phyloP scores from a whole-genome alignment of 2,113 vertebrate species.

The Nerophis lumbriciformis region DNA sequence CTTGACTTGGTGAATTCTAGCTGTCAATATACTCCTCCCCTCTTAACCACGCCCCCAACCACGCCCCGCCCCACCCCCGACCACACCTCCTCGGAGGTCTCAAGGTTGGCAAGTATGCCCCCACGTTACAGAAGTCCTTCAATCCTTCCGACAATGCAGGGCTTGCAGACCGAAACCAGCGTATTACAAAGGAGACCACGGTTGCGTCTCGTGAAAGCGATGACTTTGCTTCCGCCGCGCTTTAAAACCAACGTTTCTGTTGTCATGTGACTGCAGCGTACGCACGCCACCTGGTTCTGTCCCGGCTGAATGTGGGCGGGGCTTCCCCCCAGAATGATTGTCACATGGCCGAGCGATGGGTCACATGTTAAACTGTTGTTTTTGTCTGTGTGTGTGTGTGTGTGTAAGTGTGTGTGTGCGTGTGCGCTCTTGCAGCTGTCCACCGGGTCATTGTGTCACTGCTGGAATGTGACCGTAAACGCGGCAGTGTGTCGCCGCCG shows the following conservation, averaged over 20 bases:
- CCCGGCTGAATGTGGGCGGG: slow-evolving; percentile 4
- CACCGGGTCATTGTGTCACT: slow-evolving; percentile 40
- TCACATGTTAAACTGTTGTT: neutral
- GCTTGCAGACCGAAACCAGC: slow-evolving; percentile 23
- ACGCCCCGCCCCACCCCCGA: too few species aligned
- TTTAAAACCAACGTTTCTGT: slow-evolving; percentile 7
- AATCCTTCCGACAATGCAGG: slow-evolving; percentile 28
- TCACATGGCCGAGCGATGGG: too few species aligned
- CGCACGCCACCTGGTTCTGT: neutral
- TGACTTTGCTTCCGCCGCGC: slow-evolving; percentile 27
- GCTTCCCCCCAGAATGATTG: too few species aligned
- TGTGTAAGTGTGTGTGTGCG: slow-evolving; percentile 18
- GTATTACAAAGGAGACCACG: slow-evolving; percentile 30
- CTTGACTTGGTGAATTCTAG: too few species aligned
- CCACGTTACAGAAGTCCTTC: slow-evolving; percentile 4
- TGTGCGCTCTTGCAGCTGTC: slow-evolving; percentile 26
- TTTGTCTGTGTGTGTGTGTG: slow-evolving; percentile 2
- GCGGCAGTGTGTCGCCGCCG: slow-evolving; percentile 40
- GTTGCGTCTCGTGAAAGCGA: slow-evolving; percentile 33
- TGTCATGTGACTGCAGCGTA: neutral
- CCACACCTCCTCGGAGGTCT: too few species aligned
- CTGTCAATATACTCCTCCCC: too few species aligned
- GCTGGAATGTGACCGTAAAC: slow-evolving; percentile 53
- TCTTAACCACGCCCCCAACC: too few species aligned
- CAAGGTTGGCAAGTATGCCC: too few species aligned